These are phyloP conservation scores for Rhopalosiphum maidis DNA, from an alignment of 1,140 invertebrate species.

Conservation along the genomic window DNA sequence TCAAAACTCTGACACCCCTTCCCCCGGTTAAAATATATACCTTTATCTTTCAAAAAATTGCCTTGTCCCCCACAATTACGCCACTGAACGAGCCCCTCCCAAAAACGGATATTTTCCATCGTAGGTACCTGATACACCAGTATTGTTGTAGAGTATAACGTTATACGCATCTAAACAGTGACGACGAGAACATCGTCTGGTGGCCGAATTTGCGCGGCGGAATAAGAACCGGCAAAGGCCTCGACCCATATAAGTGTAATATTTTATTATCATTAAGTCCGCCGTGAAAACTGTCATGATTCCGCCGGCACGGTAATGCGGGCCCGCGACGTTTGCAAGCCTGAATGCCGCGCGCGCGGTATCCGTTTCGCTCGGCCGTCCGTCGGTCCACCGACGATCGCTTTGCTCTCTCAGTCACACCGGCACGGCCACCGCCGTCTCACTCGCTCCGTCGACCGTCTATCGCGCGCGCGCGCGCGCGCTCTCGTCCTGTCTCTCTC, in stretches of 20 bases:
- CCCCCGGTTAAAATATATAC: too few relatives aligned
- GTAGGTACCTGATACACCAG: too few relatives aligned
- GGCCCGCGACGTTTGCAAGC: slow-evolving; percentile 33
- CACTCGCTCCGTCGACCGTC: background rate
- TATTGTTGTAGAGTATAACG: too few relatives aligned
- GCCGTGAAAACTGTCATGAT: background rate
- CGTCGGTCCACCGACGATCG: background rate
- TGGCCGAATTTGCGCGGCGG: background rate
- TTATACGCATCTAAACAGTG: background rate
- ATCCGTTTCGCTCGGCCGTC: background rate
- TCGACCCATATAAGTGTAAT: background rate
- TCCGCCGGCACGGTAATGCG: slow-evolving; percentile 39
- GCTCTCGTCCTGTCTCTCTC: background rate
- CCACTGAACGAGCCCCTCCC: background rate
- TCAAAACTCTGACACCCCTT: too few relatives aligned
- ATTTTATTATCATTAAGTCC: background rate
- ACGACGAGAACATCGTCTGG: background rate
- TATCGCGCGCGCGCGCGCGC: background rate
- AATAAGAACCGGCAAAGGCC: slow-evolving; percentile 20
- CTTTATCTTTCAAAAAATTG: too few relatives aligned
- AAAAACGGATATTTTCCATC: background rate
- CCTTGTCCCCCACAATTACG: too few relatives aligned
- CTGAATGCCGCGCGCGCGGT: slow-evolving; percentile 13
- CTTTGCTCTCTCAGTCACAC: background rate
- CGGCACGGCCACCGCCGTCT: background rate